Evolutionary conservation across 2,797 vertebrate species (phyloP), one percentile per base, ranked within the genome.

Genomic region (Glyptemys insculpta): DNA sequence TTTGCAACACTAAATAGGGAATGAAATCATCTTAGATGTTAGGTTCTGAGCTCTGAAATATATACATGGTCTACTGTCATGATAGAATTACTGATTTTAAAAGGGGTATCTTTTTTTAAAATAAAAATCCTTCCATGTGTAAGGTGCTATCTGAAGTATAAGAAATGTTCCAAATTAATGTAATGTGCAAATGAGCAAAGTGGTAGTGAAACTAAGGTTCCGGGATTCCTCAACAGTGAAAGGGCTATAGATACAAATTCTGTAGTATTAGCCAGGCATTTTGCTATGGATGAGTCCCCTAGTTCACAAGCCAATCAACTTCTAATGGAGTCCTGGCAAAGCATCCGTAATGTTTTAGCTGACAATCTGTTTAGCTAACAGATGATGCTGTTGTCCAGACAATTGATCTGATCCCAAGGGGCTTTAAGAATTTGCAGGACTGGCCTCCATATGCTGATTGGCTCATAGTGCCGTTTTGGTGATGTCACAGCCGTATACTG

Each of bases 71-170:
- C 29, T 78, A 41, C 37, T 44, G 18, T 68, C 29, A 23, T 37
- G 57, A 79, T 31, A 80, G 53, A 52, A n/a, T 87, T 81, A 31
- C 25, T 78, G 29, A 31, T 93, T 96, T 94, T 2, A 3, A 88
- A 92, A 80, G 4, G 15, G n/a, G 76, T 85, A 89, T 92, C 57
- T 86, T 59, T 86, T 59, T 37, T 41, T 11, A 80, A 84, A 34
- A 91, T 62, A 62, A 81, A 81, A 83, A 83, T 29, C 10, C 14
- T n/a, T 49, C 5, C 27, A 5, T 65, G 4, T 65, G 0, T 34
- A 76, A 91, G 11, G 1, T 2, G 1, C 65, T 79, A 11, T 57
- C 44, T 93, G 81, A 95, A 86, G 86, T 59, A 9, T 29, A 29
- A 76, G 10, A 76, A 47, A 4, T 2, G 0, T 89, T 95, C 90